Conservation (phyloP, 2,113 vertebrate species). For the Zapus hudsonius region DNA sequence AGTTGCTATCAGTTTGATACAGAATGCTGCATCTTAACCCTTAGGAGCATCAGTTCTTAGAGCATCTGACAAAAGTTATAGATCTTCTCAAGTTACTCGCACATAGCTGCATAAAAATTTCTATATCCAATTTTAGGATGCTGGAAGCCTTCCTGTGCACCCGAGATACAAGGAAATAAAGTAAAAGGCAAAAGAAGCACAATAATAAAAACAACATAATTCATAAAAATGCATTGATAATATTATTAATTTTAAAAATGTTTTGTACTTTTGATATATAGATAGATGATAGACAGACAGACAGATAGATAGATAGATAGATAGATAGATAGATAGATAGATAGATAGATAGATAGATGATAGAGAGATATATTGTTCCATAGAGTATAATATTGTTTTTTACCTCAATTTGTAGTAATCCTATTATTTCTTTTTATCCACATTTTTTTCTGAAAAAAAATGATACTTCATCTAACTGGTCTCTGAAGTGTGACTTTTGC, state of each 20-base stretch:
- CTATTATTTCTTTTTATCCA: not conserved
- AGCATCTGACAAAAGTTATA: not conserved
- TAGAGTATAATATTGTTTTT: not conserved
- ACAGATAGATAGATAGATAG: no score
- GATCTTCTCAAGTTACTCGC: not conserved
- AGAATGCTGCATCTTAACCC: not conserved
- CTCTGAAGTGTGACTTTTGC: not conserved
- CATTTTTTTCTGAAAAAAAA: not conserved
- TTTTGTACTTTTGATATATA: slow-evolving; percentile 41
- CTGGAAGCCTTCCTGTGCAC: not conserved
- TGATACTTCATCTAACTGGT: not conserved
- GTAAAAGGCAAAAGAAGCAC: not conserved
- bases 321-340: no score
- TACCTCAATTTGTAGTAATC: not conserved
- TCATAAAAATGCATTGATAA: not conserved
- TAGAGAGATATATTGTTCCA: not conserved
- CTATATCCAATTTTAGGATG: not conserved
- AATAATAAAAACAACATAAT: not conserved
- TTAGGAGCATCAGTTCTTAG: not conserved
- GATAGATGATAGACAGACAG: no score
- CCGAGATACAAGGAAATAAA: not conserved
- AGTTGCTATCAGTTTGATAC: not conserved
- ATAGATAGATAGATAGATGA: no score
- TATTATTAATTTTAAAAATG: not conserved
- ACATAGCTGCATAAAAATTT: not conserved